Conservation (phyloP, 2,113 vertebrate species). For the Sander vitreus region DNA sequence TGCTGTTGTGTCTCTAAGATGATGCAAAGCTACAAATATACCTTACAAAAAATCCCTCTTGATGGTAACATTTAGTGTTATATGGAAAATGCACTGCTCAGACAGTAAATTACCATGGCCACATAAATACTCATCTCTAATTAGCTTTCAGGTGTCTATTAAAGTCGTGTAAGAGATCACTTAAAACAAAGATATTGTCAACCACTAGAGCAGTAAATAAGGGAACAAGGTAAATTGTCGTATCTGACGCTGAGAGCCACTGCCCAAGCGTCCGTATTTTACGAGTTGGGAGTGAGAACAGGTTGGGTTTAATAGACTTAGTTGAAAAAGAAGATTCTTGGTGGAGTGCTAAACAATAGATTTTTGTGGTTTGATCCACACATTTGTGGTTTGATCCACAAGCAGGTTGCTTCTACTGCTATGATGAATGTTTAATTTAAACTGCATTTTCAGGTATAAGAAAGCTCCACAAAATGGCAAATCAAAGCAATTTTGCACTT, state of each 20-base stretch:
- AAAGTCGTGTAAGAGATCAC: background rate
- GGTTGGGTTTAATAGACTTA: too few relatives aligned
- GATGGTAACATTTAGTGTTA: background rate
- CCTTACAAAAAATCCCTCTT: background rate
- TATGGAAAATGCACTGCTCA: background rate
- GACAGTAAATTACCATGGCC: background rate
- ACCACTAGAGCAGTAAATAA: background rate
- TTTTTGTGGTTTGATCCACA: background rate
- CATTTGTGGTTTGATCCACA: background rate
- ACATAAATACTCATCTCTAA: background rate
- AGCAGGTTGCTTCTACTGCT: background rate
- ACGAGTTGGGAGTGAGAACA: too few relatives aligned
- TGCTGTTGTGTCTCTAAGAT: background rate
- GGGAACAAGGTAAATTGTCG: background rate
- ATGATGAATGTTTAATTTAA: background rate
- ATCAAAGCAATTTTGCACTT: background rate
- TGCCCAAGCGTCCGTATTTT: too few relatives aligned
- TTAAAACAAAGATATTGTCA: too few relatives aligned
- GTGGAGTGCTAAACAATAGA: too few relatives aligned
- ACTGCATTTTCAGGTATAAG: background rate
- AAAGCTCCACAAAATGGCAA: background rate
- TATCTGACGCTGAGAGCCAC: too few relatives aligned
- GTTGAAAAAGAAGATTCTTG: too few relatives aligned
- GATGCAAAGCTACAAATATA: conserved; percentile 6
- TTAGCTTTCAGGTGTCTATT: background rate